These are phyloP conservation scores for Falco berigora DNA, from an alignment of 2,797 vertebrate species.

Conservation along the genomic window DNA sequence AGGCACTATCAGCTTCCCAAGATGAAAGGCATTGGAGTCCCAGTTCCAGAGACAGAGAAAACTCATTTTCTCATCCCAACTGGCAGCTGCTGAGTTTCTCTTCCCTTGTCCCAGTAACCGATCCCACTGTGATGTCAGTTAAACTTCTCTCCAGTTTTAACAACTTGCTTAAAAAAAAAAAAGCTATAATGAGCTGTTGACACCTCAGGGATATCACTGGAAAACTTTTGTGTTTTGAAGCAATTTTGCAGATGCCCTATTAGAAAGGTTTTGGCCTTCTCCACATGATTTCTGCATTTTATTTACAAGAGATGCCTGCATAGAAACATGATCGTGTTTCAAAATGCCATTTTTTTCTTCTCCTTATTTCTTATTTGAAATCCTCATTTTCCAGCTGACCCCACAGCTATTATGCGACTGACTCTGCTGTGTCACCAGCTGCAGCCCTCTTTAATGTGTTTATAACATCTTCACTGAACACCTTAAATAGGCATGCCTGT, in stretches of 20 bases:
- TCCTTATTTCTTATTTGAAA: background rate
- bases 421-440: background rate
- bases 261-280: background rate
- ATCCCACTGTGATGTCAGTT: background rate
- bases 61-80: background rate
- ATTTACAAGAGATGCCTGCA: background rate
- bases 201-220: conserved; percentile 22
- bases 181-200: conserved; percentile 10
- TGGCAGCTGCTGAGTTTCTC: background rate
- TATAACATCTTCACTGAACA: background rate
- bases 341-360: background rate
- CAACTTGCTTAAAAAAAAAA: background rate
- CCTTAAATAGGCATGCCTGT: background rate
- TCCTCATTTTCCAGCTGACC: background rate
- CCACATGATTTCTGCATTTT: background rate
- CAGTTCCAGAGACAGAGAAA: background rate
- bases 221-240: conserved; percentile 21
- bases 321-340: background rate
- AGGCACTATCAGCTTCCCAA: background rate
- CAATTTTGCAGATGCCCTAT: conserved; percentile 22
- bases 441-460: background rate
- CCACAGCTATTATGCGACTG: background rate
- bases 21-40: background rate
- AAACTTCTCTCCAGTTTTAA: conserved; percentile 5
- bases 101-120: conserved; percentile 3